These are phyloP conservation scores for Chrysemys picta DNA, from an alignment of 2,113 vertebrate genomes.

Conservation along the genomic window DNA sequence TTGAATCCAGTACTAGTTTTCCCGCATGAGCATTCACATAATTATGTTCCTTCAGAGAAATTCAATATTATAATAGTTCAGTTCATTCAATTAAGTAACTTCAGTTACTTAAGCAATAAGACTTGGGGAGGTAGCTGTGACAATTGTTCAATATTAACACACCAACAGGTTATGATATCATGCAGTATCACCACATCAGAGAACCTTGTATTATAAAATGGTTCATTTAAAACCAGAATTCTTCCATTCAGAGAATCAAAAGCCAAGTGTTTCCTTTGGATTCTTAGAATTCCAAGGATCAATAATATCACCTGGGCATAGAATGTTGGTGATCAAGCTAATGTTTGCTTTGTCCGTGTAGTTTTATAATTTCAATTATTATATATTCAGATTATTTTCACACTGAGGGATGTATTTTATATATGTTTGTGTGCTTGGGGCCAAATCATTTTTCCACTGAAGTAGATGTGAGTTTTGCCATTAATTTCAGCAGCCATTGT, in stretches of 20 bases:
- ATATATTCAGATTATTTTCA: background rate
- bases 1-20: background rate
- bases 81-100: background rate
- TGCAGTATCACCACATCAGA: background rate
- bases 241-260: background rate
- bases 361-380: background rate
- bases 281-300: background rate
- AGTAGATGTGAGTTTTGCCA: background rate
- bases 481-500: background rate
- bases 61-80: background rate
- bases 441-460: background rate
- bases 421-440: background rate
- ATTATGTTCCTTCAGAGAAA: background rate
- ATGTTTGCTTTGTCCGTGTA: background rate
- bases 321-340: fast-evolving
- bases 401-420: background rate
- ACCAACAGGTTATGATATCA: background rate
- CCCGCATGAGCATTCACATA: background rate
- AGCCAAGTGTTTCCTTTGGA: background rate
- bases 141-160: fast-evolving
- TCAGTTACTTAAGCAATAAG: fast-evolving
- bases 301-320: background rate
- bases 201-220: background rate
- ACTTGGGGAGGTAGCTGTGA: fast-evolving
- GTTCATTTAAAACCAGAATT: background rate